A percentile compares a stretch with the other conserved stretches of the same genome.
Evolutionary conservation across 2,888 invertebrate species (phyloP).

Genomic region (Apodemia mormo): DNA sequence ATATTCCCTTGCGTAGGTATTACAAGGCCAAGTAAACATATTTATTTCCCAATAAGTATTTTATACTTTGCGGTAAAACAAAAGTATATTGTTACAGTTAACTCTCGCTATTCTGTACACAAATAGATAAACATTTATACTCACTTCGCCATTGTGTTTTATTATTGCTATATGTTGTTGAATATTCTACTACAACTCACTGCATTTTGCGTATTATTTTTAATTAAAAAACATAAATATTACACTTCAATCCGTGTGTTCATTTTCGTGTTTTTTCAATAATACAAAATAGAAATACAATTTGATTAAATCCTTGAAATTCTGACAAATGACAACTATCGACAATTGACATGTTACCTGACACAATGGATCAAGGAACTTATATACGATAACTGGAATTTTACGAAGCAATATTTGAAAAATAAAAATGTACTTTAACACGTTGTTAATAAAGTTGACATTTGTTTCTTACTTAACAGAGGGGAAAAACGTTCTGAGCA

Average conservation of each 20-base stretch:
- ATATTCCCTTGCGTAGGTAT: not conserved
- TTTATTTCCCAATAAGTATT: not conserved
- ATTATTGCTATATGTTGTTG: not conserved
- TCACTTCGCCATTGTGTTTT: not conserved
- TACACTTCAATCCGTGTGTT: not conserved
- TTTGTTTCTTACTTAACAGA: too few relatives aligned
- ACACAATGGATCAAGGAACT: too few relatives aligned
- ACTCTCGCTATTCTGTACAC: not conserved
- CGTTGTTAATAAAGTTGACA: too few relatives aligned
- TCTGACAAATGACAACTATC: not conserved
- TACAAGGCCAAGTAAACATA: not conserved
- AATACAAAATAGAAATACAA: not conserved
- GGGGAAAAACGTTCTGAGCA: too few relatives aligned
- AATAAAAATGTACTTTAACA: too few relatives aligned
- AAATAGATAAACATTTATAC: slow-evolving; percentile 4
- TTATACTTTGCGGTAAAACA: not conserved
- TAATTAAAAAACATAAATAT: not conserved
- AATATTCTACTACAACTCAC: not conserved
- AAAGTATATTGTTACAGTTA: not conserved
- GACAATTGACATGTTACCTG: not conserved
- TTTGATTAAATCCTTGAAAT: not conserved
- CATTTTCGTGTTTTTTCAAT: not conserved
- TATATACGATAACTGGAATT: too few relatives aligned
- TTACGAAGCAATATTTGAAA: too few relatives aligned
- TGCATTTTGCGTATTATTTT: not conserved